phyloP scores from a whole-genome alignment of 1,140 invertebrate genomes.

The Ylistrum balloti region DNA sequence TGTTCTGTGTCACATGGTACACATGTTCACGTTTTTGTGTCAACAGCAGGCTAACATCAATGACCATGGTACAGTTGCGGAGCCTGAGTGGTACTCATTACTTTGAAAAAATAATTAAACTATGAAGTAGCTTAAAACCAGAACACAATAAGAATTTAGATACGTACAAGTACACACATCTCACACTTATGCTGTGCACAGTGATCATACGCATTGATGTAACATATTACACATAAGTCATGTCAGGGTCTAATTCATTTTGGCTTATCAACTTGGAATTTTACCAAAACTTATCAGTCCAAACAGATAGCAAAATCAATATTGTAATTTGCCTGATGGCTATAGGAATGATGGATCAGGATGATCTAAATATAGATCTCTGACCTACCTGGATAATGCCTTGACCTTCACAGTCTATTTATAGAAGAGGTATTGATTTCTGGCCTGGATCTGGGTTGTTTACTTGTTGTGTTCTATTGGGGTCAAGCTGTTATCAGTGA shows the following conservation, averaged over 20 bases:
- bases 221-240: neutral
- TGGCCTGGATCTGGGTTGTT: neutral
- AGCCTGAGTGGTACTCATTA: too few relatives aligned
- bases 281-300: neutral
- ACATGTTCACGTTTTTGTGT: too few relatives aligned
- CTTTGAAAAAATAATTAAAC: too few relatives aligned
- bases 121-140: too few relatives aligned
- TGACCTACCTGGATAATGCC: neutral
- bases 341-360: neutral
- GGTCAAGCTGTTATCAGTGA: neutral
- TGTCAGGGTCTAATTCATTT: neutral
- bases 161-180: too few relatives aligned
- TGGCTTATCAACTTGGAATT: neutral
- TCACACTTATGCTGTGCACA: neutral
- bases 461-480: neutral
- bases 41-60: too few relatives aligned
- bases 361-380: neutral
- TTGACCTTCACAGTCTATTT: neutral
- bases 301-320: neutral
- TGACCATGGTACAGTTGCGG: too few relatives aligned
- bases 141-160: too few relatives aligned
- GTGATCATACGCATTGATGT: neutral
- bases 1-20: too few relatives aligned
- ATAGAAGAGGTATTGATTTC: neutral
- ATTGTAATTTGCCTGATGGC: constrained; percentile 32